Percentiles rank a stretch among this genome's conserved stretches.
These are phyloP conservation scores for Telmatochromis brachygnathus DNA, from an alignment of 2,113 vertebrate species.

Conservation along the genomic window DNA sequence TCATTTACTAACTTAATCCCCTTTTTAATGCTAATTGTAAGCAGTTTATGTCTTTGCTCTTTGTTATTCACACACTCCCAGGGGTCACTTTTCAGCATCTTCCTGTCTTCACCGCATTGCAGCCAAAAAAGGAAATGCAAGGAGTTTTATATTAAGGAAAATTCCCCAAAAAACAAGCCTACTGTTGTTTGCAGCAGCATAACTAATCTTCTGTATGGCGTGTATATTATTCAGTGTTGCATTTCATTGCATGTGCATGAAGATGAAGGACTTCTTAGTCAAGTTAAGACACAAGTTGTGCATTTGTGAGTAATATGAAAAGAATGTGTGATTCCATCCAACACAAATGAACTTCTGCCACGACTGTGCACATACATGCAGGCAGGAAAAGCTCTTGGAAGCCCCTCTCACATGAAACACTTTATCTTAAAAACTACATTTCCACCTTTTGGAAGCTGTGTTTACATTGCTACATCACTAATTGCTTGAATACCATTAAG, in stretches of 20 bases:
- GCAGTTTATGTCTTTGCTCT: not conserved
- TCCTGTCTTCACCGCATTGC: not conserved
- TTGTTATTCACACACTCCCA: not conserved
- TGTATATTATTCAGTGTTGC: not conserved
- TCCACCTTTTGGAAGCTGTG: not conserved
- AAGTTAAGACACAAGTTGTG: not conserved
- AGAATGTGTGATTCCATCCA: conserved; percentile 29
- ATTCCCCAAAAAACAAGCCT: not conserved
- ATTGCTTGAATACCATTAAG: not conserved
- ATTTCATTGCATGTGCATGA: not conserved
- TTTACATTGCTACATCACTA: not conserved
- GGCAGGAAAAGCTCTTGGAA: not conserved
- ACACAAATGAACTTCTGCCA: not conserved
- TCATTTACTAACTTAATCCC: not conserved
- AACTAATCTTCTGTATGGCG: not conserved
- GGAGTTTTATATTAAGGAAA: not conserved
- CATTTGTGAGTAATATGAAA: conserved; percentile 1
- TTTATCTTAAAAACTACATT: not conserved
- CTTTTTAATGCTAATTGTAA: not conserved
- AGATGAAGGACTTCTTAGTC: not conserved
- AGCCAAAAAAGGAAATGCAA: not conserved
- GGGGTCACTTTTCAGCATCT: not conserved
- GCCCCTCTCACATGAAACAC: not conserved
- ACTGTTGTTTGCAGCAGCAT: not conserved
- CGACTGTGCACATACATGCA: not conserved